These are phyloP conservation scores for Drosophila santomea DNA, from an alignment of 1,140 invertebrate genomes.

Conservation along the genomic window DNA sequence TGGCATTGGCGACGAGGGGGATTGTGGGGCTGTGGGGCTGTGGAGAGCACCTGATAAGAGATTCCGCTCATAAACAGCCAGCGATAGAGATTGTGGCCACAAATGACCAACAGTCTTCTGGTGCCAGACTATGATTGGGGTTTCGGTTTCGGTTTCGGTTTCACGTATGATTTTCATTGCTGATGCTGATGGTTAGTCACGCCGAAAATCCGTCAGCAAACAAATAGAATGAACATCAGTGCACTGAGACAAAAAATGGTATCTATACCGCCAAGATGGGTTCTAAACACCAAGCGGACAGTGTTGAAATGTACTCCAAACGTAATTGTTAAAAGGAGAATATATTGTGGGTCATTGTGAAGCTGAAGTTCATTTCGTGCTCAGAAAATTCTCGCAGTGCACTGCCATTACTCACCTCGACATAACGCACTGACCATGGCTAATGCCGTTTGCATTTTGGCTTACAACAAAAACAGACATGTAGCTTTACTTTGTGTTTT, in stretches of 20 bases:
- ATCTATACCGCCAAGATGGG: neutral
- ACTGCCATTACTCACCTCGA: conserved; percentile 13
- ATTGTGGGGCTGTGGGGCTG: neutral
- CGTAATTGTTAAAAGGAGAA: no score
- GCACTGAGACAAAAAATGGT: neutral
- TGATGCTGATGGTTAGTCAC: conserved; percentile 28
- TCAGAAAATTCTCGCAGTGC: conserved; percentile 15
- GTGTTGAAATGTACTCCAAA: no score
- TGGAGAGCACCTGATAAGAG: conserved; percentile 16
- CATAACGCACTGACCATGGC: conserved; percentile 67
- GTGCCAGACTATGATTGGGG: neutral
- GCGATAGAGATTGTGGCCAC: conserved; percentile 12
- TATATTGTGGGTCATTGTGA: no score
- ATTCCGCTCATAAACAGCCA: conserved; percentile 16
- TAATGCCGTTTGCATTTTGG: conserved; percentile 75
- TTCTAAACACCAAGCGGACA: neutral
- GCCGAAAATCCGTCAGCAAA: conserved; percentile 21
- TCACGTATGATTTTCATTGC: conserved; percentile 21
- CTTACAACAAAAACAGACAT: conserved; percentile 52
- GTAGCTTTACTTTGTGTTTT: conserved; percentile 35
- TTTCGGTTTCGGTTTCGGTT: conserved; percentile 24
- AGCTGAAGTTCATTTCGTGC: neutral
- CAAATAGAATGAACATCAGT: neutral
- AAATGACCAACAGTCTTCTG: conserved; percentile 39
- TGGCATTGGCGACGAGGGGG: neutral